Conservation (phyloP, 2,113 vertebrate genomes). For the Xenotilapia longispinis region DNA sequence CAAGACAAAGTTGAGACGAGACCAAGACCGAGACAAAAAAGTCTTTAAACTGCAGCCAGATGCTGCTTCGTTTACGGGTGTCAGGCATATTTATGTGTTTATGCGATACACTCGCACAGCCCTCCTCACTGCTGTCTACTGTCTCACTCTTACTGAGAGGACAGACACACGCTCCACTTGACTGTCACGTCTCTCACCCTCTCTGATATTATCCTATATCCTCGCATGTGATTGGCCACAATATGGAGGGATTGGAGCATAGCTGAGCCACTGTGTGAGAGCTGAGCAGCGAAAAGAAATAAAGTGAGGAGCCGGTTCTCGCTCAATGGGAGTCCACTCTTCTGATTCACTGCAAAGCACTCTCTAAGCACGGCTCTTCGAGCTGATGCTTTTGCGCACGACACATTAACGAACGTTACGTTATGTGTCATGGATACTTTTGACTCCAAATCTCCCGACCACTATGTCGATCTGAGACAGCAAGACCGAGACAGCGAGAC, state of each 20-base stretch:
- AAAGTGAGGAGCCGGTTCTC: neutral
- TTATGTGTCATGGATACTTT: neutral
- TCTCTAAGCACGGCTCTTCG: neutral
- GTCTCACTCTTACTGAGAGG: neutral
- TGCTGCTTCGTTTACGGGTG: too few species aligned
- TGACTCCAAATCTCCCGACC: neutral
- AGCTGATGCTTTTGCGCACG: neutral
- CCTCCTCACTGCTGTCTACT: too few species aligned
- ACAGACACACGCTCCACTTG: fast-evolving
- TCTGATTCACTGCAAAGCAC: neutral
- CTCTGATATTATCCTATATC: neutral
- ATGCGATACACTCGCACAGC: too few species aligned
- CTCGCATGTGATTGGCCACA: neutral
- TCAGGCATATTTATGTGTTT: too few species aligned
- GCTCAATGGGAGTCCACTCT: neutral
- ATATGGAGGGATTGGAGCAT: neutral
- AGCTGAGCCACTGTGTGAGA: neutral
- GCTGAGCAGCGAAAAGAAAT: neutral
- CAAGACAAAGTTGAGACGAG: too few species aligned
- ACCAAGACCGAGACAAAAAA: too few species aligned
- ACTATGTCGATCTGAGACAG: neutral
- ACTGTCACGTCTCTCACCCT: neutral
- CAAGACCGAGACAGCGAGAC: neutral
- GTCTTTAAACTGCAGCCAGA: too few species aligned
- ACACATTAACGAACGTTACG: neutral